Percentiles rank a stretch among this genome's conserved stretches.
These are phyloP conservation scores for Trematomus loennbergii DNA, from an alignment of 2,113 vertebrate genomes.

Conservation along the genomic window DNA sequence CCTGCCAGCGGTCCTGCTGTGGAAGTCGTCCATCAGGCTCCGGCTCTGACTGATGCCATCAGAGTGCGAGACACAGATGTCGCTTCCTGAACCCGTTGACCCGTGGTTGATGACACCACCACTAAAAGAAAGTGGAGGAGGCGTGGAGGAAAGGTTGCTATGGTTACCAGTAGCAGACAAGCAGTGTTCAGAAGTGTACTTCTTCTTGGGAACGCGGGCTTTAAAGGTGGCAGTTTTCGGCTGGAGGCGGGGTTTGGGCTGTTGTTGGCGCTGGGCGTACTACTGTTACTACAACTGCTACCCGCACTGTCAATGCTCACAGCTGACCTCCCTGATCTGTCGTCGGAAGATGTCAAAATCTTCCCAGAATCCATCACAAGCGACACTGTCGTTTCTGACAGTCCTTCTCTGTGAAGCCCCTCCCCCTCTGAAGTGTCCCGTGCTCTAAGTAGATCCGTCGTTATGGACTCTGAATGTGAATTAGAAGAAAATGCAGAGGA, in stretches of 20 bases:
- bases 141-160: slow-evolving; percentile 69
- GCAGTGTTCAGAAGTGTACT: slow-evolving; percentile 89
- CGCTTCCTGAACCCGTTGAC: slow-evolving; percentile 53
- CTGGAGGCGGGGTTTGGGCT: slow-evolving; percentile 86
- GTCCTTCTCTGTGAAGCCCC: slow-evolving; percentile 57
- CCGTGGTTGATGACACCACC: slow-evolving; percentile 52
- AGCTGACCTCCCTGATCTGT: slow-evolving; percentile 67
- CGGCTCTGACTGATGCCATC: slow-evolving; percentile 50
- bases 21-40: slow-evolving; percentile 62
- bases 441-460: slow-evolving; percentile 60
- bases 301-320: slow-evolving; percentile 59
- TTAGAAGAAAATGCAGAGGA: slow-evolving; percentile 64
- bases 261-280: slow-evolving; percentile 81
- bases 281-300: slow-evolving; percentile 82
- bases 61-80: slow-evolving; percentile 40
- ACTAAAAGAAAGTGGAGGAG: slow-evolving; percentile 58
- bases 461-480: slow-evolving; percentile 74
- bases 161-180: slow-evolving; percentile 70
- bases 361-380: slow-evolving; percentile 59
- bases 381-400: slow-evolving; percentile 27
- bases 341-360: slow-evolving; percentile 41
- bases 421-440: slow-evolving; percentile 74
- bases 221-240: slow-evolving; percentile 93
- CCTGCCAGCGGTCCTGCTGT: slow-evolving; percentile 29
- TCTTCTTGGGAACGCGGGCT: slow-evolving; percentile 91